Base-by-base conservation (phyloP, 2,888 invertebrate genomes). In the Drosophila mercatorum region DNA sequence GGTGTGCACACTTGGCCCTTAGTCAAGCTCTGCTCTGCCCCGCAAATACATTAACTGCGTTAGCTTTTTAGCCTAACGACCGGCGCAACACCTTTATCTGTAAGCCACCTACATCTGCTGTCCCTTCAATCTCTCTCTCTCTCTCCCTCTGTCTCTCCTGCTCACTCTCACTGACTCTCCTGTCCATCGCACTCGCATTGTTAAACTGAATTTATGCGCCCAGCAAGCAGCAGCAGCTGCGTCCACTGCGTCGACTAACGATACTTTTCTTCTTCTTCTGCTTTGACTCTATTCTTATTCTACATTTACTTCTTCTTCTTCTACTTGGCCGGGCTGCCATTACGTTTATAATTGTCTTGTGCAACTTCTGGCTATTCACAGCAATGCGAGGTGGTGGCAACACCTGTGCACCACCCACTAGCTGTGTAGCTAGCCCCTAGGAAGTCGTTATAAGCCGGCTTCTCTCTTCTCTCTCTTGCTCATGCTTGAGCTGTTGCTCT, bases 291-390 rank as follows among this genome's bases (percentile, higher is more conserved):
- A 51, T 68, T 61, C 63, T 36, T 49, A 44, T 53, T 36, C 52
- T 26, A 17, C 57, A 38, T 51, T 59, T 51, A 53, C 55, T 67
- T 36, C 51, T 66, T 49, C 51, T 68, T 52, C 51, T 68, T 52
- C 72, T 41, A 53, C 43, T 68, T 60, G 64, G 52, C 36, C 28
- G 53, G 68, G 60, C 71, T 83, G 81, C 82, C 88, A 81, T 89
- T 89, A 80, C 84, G 78, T 84, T 89, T 85, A 84, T 89, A 84
- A 88, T 87, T 89, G 85, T 85, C 84, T 85, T 89, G 89, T 78
- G 89, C 79, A 88, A 81, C 76, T 83, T 80, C 81, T 80, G 86
- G 74, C 70, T 57, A 62, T 70, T 76, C 72, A 53, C 59, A 62
- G 72, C 60, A 55, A 34, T 47, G 63, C 41, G 52, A 6, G 17